Percentiles rank a stretch among this genome's conserved stretches.
These are phyloP conservation scores for Dicrurus megarhynchus DNA, from an alignment of 2,113 vertebrate genomes.

Conservation along the genomic window DNA sequence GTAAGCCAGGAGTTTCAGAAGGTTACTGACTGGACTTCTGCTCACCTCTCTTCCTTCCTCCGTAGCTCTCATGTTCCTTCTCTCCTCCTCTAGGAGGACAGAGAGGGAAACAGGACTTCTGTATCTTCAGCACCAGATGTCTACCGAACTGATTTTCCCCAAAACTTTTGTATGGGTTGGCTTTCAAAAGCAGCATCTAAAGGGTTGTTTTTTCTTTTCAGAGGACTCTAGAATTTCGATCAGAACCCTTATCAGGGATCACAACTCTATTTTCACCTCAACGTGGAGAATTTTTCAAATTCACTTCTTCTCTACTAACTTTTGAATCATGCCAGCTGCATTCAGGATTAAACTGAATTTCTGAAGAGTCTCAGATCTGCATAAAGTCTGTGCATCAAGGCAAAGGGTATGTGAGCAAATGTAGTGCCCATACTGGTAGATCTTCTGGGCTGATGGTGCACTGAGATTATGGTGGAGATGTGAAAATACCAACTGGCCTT, in stretches of 20 bases:
- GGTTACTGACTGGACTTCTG: neutral
- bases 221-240: neutral
- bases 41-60: neutral
- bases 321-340: neutral
- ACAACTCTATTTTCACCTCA: neutral
- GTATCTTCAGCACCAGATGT: neutral
- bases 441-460: neutral
- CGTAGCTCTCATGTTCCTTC: neutral
- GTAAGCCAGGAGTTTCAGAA: neutral
- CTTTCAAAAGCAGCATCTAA: neutral
- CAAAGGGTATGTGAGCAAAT: neutral
- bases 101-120: neutral
- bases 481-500: neutral
- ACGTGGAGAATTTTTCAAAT: neutral
- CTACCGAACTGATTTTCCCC: neutral
- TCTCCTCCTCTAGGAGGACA: neutral
- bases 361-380: neutral
- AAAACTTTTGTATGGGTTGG: accelerated
- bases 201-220: neutral
- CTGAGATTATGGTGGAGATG: neutral
- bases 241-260: neutral
- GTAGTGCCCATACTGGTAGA: neutral
- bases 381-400: neutral
- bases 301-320: neutral
- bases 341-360: neutral